Conservation (phyloP, 2,888 invertebrate genomes). For the Trissolcus brochymenae region DNA sequence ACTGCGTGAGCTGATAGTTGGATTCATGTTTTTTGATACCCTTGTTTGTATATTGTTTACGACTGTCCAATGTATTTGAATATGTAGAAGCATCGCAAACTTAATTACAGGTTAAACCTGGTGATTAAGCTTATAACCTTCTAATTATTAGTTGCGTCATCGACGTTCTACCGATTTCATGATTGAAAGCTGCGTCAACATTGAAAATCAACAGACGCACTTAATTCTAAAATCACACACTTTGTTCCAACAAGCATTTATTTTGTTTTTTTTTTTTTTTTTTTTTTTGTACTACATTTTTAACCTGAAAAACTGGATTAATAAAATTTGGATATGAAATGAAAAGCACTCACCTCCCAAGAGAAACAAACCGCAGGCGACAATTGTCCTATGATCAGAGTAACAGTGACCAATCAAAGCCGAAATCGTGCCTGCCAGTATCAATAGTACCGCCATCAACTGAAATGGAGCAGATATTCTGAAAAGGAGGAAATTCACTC, state of each 20-base stretch:
- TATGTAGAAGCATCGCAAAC: constrained; percentile 24
- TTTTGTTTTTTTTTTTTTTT: neutral
- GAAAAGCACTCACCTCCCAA: constrained; percentile 78
- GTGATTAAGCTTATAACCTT: constrained; percentile 25
- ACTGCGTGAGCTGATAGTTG: constrained; percentile 4
- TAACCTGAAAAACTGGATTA: neutral
- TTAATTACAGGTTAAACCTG: constrained; percentile 35
- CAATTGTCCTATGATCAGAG: constrained; percentile 80
- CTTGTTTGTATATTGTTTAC: constrained; percentile 22
- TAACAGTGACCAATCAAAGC: constrained; percentile 80
- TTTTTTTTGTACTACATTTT: neutral
- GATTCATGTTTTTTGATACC: constrained; percentile 12
- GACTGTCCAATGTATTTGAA: constrained; percentile 12
- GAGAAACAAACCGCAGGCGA: constrained; percentile 80
- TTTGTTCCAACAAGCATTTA: neutral
- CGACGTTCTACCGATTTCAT: constrained; percentile 16
- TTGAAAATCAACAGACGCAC: neutral
- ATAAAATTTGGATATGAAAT: neutral
- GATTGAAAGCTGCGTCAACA: constrained; percentile 12
- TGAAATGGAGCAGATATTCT: constrained; percentile 81
- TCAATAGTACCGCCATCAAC: constrained; percentile 78
- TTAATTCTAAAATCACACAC: neutral
- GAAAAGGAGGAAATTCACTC: constrained; percentile 69
- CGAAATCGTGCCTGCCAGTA: constrained; percentile 78
- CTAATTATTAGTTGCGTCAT: constrained; percentile 27